Evolutionary conservation across 2,113 vertebrate genomes (phyloP).

Genomic region (Sminthopsis crassicaudata): DNA sequence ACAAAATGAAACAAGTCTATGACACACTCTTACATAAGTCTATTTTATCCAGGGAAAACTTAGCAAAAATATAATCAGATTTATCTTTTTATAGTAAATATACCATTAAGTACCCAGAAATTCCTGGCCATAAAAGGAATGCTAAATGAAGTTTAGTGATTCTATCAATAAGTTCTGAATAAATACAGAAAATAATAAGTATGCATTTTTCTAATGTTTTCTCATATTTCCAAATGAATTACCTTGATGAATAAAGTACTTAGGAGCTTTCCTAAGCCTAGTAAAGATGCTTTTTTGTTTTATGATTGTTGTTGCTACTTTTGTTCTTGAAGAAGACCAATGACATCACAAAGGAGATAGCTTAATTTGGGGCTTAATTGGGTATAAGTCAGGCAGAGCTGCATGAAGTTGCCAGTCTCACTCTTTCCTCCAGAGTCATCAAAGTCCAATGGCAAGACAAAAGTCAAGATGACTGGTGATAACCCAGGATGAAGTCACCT

Average conservation of each 20-base stretch:
- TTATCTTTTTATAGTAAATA: constrained; percentile 19
- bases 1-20: not conserved
- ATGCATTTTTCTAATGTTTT: constrained; percentile 13
- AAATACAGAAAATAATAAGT: constrained; percentile 32
- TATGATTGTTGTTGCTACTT: not conserved
- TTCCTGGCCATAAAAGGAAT: constrained; percentile 36
- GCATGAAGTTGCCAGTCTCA: too few relatives aligned
- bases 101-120: not conserved
- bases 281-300: constrained; percentile 61
- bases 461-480: too few relatives aligned
- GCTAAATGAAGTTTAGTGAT: constrained; percentile 25
- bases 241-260: constrained; percentile 3
- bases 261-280: constrained; percentile 32
- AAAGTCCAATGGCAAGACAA: too few relatives aligned
- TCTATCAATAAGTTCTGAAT: constrained; percentile 25
- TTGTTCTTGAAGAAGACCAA: too few relatives aligned
- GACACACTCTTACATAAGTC: constrained; percentile 10
- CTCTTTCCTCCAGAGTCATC: too few relatives aligned
- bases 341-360: too few relatives aligned
- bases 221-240: constrained; percentile 57
- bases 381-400: too few relatives aligned
- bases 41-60: too few relatives aligned
- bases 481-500: not conserved
- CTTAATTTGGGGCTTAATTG: too few relatives aligned
- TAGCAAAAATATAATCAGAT: too few relatives aligned